phyloP scores from a whole-genome alignment of 1,140 invertebrate species.

The Eurosta solidaginis region DNA sequence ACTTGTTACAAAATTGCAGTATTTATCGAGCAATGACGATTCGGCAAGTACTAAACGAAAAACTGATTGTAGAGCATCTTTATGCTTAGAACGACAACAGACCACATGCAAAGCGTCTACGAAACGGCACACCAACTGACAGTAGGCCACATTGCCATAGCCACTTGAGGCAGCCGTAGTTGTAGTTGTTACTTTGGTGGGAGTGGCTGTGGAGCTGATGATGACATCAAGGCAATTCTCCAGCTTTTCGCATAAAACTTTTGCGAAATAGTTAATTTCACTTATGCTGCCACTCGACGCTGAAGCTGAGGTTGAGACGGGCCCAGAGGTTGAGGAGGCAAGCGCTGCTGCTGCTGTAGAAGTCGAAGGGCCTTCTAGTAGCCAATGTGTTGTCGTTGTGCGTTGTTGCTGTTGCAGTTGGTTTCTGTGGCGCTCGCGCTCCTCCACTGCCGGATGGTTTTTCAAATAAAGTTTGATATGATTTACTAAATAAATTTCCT shows the following conservation, averaged over 20 bases:
- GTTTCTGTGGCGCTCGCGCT: background rate
- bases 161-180: background rate
- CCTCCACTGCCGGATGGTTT: constrained; percentile 49
- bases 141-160: constrained; percentile 32
- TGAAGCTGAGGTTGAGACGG: background rate
- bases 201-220: background rate
- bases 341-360: constrained; percentile 51
- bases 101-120: constrained; percentile 51
- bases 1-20: constrained; percentile 51
- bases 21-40: constrained; percentile 56
- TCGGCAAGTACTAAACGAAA: constrained; percentile 53
- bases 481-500: constrained; percentile 61
- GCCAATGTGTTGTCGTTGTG: constrained; percentile 36
- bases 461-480: constrained; percentile 61
- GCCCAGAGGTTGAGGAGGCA: constrained; percentile 25
- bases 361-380: constrained; percentile 50
- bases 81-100: constrained; percentile 53
- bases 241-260: constrained; percentile 55
- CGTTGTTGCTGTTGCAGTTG: background rate
- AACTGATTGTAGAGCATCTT: constrained; percentile 55
- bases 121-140: constrained; percentile 48
- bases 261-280: constrained; percentile 59
- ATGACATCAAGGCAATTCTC: constrained; percentile 41
- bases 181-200: background rate
- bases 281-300: constrained; percentile 37